Conservation (phyloP, 2,888 invertebrate genomes). For the Portevinia maculata region DNA sequence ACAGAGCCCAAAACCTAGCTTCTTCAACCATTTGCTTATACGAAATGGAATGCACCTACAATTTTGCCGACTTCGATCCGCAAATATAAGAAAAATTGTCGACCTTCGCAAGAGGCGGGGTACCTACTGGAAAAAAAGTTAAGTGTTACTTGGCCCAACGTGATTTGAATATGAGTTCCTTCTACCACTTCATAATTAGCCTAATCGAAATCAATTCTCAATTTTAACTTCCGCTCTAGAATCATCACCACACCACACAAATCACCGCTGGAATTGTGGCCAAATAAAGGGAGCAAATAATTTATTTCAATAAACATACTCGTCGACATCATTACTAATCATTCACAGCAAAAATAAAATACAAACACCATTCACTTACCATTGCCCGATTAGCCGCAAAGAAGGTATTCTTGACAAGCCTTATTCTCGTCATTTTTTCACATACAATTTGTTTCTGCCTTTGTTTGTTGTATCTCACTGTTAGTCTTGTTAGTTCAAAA, state of each 20-base stretch:
- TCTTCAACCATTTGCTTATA: no score
- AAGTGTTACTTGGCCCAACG: no score
- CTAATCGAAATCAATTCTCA: constrained; percentile 20
- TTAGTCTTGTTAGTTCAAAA: constrained; percentile 67
- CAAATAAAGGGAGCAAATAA: constrained; percentile 47
- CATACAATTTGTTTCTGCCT: constrained; percentile 51
- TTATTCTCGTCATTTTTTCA: constrained; percentile 74
- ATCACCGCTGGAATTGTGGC: constrained; percentile 23
- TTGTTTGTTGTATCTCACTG: constrained; percentile 35
- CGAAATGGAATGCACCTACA: no score
- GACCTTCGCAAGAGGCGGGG: no score
- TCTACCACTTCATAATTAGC: background rate
- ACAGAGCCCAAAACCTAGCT: no score
- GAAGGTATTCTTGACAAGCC: constrained; percentile 64
- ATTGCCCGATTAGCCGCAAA: constrained; percentile 65
- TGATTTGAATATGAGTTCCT: no score
- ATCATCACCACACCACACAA: constrained; percentile 22
- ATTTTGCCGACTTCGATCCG: no score
- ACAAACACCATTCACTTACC: constrained; percentile 64
- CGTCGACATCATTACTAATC: constrained; percentile 50
- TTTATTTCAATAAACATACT: constrained; percentile 63
- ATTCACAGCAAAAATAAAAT: constrained; percentile 10
- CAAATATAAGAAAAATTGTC: no score
- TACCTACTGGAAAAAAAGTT: no score
- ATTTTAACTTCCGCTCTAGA: constrained; percentile 18